Evolutionary conservation across 1,140 invertebrate species (phyloP).

Genomic region (Holotrichia oblita): DNA sequence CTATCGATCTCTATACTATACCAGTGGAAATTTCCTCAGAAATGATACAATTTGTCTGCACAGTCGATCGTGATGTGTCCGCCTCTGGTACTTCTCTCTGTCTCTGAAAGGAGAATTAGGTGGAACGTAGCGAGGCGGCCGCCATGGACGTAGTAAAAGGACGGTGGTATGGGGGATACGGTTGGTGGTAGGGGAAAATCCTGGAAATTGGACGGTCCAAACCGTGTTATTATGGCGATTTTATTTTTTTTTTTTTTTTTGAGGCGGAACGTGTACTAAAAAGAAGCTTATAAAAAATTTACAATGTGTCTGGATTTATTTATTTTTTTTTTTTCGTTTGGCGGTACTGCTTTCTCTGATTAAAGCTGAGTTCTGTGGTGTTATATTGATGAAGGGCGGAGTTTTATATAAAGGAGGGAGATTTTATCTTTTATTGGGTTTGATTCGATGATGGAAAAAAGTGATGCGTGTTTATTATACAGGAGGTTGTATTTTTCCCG

Average conservation of each 20-base stretch:
- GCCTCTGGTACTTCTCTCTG: background rate
- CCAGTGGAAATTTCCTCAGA: background rate
- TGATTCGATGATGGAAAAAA: background rate
- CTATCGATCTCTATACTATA: background rate
- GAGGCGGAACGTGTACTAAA: background rate
- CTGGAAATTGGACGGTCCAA: background rate
- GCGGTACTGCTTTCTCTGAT: background rate
- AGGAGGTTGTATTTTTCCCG: too few relatives aligned
- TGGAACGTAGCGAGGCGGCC: background rate
- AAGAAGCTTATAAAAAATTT: background rate
- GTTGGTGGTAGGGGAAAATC: background rate
- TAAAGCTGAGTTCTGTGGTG: background rate
- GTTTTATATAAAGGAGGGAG: background rate
- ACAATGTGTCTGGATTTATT: background rate
- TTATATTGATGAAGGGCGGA: background rate
- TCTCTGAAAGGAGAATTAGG: background rate
- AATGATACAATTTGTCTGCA: conserved; percentile 13
- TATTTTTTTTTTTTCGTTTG: background rate
- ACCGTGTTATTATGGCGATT: background rate
- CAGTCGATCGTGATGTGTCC: background rate
- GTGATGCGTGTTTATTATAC: background rate
- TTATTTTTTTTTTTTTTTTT: background rate
- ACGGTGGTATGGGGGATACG: background rate
- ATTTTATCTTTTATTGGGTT: background rate
- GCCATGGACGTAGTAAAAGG: background rate